Evolutionary conservation across 2,888 invertebrate genomes (phyloP), one percentile per base, ranked within the genome.

Genomic region (Trachelus troglodyta): DNA sequence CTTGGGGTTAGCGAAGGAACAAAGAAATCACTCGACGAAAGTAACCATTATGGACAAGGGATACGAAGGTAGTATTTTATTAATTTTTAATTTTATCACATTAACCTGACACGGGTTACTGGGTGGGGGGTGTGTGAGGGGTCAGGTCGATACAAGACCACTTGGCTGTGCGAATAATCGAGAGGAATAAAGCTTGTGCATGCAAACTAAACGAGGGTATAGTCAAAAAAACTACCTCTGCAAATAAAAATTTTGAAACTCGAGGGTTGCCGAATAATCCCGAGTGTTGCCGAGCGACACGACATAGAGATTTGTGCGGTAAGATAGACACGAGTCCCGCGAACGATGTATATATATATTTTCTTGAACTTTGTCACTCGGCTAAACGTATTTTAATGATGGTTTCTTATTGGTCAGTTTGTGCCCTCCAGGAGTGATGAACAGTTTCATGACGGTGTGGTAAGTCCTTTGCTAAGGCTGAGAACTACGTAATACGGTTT

Each of bases 361-460:
- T 40, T 40, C 15, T 4, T 40, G 15, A 40, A 40, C 40, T 34
- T 30, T 56, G 75, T 31, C 79, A 76, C 75, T 71, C 82, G 80
- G 84, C 83, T 77, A 82, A 85, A 4, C 40, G 15, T 15, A 85
- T 88, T 88, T 89, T 91, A 91, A 91, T 90, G 82, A 83, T 88
- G 85, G 84, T 90, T 91, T 94, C 93, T 94, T 93, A 93, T 93
- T 94, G 93, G 94, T 94, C 94, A 95, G 95, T 95, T 94, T 95
- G 94, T 95, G 95, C 95, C 95, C 95, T 93, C 96, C 95, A 94
- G 96, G 96, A 95, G 94, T 96, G 94, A 95, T 96, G 95, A 96
- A 96, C 95, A 96, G 95, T 94, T 96, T 96, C 95, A 95, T 96
- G 95, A 95, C 95, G 92, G 95, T 96, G 92, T 96, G 96, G 96